These are phyloP conservation scores for Xanthostigma xanthostigma DNA, from an alignment of 2,888 invertebrate genomes.

Conservation along the genomic window DNA sequence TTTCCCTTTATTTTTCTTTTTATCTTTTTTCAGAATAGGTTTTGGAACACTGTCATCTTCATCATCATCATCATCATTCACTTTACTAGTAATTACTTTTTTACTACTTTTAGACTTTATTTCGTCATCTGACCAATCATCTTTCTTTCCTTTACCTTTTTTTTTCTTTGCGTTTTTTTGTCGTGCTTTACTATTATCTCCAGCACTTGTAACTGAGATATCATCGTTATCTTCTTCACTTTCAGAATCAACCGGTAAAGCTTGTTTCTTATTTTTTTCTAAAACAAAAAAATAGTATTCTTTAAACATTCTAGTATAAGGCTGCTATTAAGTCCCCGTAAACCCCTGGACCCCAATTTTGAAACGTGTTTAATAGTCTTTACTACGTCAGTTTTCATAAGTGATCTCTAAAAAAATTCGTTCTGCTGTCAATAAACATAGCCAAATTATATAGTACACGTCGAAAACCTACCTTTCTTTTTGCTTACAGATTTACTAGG, in stretches of 20 bases:
- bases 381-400: no score
- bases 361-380: no score
- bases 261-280: slow-evolving; percentile 5
- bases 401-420: no score
- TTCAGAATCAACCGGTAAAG: slow-evolving; percentile 22
- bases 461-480: slow-evolving; percentile 9
- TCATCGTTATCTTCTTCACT: slow-evolving; percentile 15
- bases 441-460: no score
- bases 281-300: background rate
- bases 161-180: slow-evolving; percentile 14
- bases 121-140: slow-evolving; percentile 18
- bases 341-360: no score
- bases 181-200: slow-evolving; percentile 15
- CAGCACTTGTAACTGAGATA: slow-evolving; percentile 12
- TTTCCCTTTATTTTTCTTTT: slow-evolving; percentile 11
- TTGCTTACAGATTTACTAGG: slow-evolving; percentile 8
- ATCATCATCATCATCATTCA: slow-evolving; percentile 11
- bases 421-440: no score
- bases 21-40: slow-evolving; percentile 12
- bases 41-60: slow-evolving; percentile 12
- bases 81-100: slow-evolving; percentile 10
- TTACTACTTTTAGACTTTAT: slow-evolving; percentile 11
- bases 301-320: background rate
- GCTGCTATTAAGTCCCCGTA: no score
- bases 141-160: slow-evolving; percentile 11